Evolutionary conservation across 2,797 vertebrate species (phyloP).

Genomic region (Danio choprae): DNA sequence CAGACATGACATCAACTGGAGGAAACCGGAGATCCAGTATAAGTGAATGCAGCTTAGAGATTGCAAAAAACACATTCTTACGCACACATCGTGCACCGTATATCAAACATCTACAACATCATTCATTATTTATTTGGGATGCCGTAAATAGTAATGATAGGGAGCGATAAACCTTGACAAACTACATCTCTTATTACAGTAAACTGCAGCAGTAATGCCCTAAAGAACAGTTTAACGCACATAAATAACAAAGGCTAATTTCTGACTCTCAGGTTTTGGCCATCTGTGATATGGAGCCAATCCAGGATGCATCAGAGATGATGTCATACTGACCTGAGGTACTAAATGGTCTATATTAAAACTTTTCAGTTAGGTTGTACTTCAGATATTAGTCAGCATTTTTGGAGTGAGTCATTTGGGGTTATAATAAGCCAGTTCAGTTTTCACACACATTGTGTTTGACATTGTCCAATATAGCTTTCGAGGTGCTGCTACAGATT

Average conservation of each 20-base stretch:
- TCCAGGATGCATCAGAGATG: conserved; percentile 60
- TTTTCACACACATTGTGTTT: no score
- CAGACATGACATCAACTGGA: conserved; percentile 53
- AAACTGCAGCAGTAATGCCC: not conserved
- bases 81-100: conserved; percentile 17
- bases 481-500: not conserved
- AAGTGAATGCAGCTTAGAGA: not conserved
- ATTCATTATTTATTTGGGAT: conserved; percentile 9
- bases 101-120: not conserved
- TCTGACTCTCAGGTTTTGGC: conserved; percentile 56
- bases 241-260: conserved; percentile 4
- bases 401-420: not conserved
- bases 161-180: not conserved
- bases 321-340: not conserved
- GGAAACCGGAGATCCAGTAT: conserved; percentile 68
- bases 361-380: not conserved
- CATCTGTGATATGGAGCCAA: conserved; percentile 71
- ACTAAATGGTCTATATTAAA: not conserved
- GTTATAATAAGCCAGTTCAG: not conserved
- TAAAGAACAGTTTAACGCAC: not conserved
- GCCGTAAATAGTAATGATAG: not conserved
- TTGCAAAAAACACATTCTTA: not conserved
- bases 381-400: not conserved
- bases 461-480: no score
- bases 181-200: conserved; percentile 13